phyloP scores from a whole-genome alignment of 2,888 invertebrate genomes.

The Drosophila siamana region DNA sequence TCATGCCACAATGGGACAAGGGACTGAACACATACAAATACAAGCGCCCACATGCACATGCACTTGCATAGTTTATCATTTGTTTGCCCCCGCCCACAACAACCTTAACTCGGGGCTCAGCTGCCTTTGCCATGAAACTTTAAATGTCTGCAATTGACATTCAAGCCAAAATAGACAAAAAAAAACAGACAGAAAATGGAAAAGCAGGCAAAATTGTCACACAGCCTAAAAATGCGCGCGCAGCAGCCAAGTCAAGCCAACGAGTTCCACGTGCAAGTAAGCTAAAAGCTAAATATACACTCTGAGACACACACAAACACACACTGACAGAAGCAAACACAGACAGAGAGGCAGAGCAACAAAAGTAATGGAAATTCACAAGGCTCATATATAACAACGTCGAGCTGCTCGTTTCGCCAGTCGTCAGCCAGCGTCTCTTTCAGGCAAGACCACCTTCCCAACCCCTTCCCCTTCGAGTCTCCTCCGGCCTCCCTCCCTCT shows the following conservation, averaged over 20 bases:
- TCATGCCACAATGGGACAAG: constrained; percentile 48
- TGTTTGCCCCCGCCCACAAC: constrained; percentile 35
- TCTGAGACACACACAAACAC: constrained; percentile 13
- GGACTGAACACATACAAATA: constrained; percentile 12
- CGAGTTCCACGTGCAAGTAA: constrained; percentile 68
- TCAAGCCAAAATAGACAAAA: constrained; percentile 52
- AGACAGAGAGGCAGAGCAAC: constrained; percentile 44
- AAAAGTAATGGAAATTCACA: constrained; percentile 71
- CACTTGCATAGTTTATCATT: constrained; percentile 67
- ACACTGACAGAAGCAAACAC: constrained; percentile 4
- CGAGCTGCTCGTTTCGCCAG: constrained; percentile 57
- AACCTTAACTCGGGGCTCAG: constrained; percentile 9
- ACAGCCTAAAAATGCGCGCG: constrained; percentile 75
- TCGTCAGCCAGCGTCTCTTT: constrained; percentile 47
- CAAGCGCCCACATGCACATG: constrained; percentile 25
- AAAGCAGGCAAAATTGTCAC: constrained; percentile 64
- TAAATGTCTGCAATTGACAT: constrained; percentile 80
- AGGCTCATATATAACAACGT: constrained; percentile 46
- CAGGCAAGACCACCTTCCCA: constrained; percentile 30
- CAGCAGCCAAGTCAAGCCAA: constrained; percentile 62
- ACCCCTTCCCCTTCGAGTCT: not conserved
- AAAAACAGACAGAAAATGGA: constrained; percentile 2
- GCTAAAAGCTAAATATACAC: constrained; percentile 56
- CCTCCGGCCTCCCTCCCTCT: not conserved
- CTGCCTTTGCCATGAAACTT: constrained; percentile 61